Evolutionary conservation across 2,113 vertebrate genomes (phyloP).

Genomic region (Rhizomys pruinosus): DNA sequence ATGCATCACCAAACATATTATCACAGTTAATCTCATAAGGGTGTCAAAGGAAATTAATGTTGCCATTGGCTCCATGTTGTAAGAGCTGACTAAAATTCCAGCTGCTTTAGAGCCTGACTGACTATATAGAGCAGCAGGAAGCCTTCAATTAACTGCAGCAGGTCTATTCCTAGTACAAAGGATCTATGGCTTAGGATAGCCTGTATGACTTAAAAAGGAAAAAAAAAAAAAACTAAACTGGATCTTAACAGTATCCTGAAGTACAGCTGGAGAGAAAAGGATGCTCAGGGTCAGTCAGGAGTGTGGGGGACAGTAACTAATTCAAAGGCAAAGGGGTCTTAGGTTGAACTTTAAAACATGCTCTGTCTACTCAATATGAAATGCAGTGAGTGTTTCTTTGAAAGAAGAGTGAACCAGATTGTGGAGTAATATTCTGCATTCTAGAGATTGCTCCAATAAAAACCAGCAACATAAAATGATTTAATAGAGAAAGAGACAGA

Average conservation of each 20-base stretch:
- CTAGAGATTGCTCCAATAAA: conserved; percentile 19
- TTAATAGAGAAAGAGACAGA: conserved; percentile 60
- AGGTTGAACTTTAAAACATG: conserved; percentile 66
- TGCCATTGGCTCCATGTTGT: conserved; percentile 77
- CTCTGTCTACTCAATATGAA: conserved; percentile 77
- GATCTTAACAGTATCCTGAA: conserved; percentile 73
- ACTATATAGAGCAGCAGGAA: conserved; percentile 84
- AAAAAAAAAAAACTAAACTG: conserved; percentile 75
- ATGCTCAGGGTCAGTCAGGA: conserved; percentile 69
- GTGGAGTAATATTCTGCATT: conserved; percentile 54
- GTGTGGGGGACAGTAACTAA: conserved; percentile 68
- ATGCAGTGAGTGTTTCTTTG: conserved; percentile 59
- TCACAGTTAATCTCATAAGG: conserved; percentile 78
- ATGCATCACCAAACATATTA: conserved; percentile 73
- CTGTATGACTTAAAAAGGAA: conserved; percentile 82
- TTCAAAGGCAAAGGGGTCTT: conserved; percentile 68
- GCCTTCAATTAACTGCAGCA: conserved; percentile 85
- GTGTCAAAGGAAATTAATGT: conserved; percentile 85
- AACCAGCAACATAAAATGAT: conserved; percentile 48
- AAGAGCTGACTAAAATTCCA: conserved; percentile 83
- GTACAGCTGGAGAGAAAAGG: conserved; percentile 74
- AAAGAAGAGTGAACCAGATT: conserved; percentile 60
- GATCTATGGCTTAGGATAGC: conserved; percentile 76
- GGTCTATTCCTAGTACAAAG: conserved; percentile 87
- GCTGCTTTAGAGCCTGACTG: conserved; percentile 77